phyloP scores from a whole-genome alignment of 2,888 invertebrate species.

The Phorcus lineatus region DNA sequence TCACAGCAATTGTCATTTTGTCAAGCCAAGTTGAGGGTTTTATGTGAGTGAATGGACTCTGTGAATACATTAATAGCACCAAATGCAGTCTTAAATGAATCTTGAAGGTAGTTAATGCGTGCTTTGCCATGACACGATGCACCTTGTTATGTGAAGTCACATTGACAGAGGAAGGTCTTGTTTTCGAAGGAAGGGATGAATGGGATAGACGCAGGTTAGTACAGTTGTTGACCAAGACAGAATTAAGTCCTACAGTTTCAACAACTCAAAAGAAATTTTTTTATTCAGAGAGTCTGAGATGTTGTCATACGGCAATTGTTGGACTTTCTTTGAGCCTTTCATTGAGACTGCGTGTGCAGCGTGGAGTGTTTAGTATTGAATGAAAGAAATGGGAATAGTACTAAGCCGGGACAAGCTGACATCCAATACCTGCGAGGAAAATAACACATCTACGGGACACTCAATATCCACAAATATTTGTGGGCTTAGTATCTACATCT shows the following conservation, averaged over 20 bases:
- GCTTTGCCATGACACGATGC: not conserved
- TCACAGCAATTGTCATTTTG: not conserved
- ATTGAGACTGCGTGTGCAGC: too few relatives aligned
- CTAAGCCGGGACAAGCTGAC: not conserved
- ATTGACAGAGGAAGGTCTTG: too few relatives aligned
- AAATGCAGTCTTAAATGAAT: not conserved
- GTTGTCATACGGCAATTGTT: not conserved
- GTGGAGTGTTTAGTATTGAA: too few relatives aligned
- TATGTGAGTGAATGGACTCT: not conserved
- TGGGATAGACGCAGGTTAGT: too few relatives aligned
- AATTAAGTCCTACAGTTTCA: not conserved
- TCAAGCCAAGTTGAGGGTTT: not conserved
- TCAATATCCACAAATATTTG: constrained; percentile 11
- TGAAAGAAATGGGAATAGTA: too few relatives aligned
- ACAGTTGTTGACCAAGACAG: not conserved
- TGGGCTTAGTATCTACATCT: not conserved
- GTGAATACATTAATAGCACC: not conserved
- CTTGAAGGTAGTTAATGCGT: not conserved
- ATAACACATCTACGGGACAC: not conserved
- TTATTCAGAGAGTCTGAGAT: not conserved
- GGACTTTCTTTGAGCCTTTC: not conserved
- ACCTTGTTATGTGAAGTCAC: too few relatives aligned
- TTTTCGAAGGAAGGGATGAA: too few relatives aligned
- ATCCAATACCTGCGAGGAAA: not conserved
- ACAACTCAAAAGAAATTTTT: not conserved